Conservation (phyloP, 1,140 invertebrate species). For the Onthophagus taurus region DNA sequence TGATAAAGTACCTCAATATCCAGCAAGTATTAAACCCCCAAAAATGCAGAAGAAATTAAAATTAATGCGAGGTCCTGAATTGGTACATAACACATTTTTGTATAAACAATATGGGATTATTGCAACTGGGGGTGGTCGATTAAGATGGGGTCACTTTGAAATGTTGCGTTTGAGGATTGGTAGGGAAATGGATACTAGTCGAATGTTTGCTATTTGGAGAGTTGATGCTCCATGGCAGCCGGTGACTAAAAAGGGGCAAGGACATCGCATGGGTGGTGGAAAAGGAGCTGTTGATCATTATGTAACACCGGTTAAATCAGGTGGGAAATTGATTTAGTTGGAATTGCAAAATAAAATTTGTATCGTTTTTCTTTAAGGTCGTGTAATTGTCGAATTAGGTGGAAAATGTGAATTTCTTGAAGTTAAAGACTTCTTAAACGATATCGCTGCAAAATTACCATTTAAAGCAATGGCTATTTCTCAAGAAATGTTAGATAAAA, state of each 20-base stretch:
- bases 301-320: constrained; percentile 83
- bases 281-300: constrained; percentile 96
- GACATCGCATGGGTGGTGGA: constrained; percentile 89
- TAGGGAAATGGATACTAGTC: constrained; percentile 63
- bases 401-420: constrained; percentile 83
- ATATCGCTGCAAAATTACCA: constrained; percentile 71
- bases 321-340: constrained; percentile 26
- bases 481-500: constrained; percentile 63
- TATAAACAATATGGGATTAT: constrained; percentile 88
- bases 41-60: constrained; percentile 75
- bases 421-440: constrained; percentile 57
- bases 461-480: constrained; percentile 81
- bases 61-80: constrained; percentile 84
- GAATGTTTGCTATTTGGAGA: constrained; percentile 93
- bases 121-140: constrained; percentile 70
- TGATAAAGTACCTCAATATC: constrained; percentile 63
- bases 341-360: not conserved
- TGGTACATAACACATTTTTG: constrained; percentile 69
- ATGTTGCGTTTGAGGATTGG: constrained; percentile 71
- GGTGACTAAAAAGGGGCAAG: constrained; percentile 81
- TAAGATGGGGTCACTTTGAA: constrained; percentile 77
- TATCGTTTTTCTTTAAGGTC: constrained; percentile 26
- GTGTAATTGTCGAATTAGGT: constrained; percentile 92
- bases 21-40: constrained; percentile 53
- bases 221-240: constrained; percentile 93